A percentile compares a stretch with the other conserved stretches of the same genome.
phyloP scores from a whole-genome alignment of 2,113 vertebrate species.

The Dolichotis patagonum region DNA sequence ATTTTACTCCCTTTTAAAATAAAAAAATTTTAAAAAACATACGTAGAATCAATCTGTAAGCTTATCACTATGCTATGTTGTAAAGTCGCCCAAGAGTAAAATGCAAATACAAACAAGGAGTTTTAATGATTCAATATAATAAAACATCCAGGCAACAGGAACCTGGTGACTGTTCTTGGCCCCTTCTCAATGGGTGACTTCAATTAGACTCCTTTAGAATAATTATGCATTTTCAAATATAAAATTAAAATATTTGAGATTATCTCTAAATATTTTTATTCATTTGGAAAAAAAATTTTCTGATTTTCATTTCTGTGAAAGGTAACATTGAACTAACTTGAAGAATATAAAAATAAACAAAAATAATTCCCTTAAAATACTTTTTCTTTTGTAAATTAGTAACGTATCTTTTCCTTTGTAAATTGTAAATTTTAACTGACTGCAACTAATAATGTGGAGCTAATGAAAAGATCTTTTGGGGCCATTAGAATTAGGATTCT shows the following conservation, averaged over 20 bases:
- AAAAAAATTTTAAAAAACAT: too few species aligned
- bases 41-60: conserved; percentile 82
- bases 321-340: conserved; percentile 9
- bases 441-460: neutral
- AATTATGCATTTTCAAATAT: conserved; percentile 58
- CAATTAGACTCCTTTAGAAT: neutral
- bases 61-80: conserved; percentile 83
- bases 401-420: conserved; percentile 30
- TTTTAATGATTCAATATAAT: conserved; percentile 84
- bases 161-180: conserved; percentile 20
- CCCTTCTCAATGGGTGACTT: conserved; percentile 29
- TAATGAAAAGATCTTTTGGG: neutral
- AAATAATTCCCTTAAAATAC: neutral
- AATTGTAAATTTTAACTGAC: conserved; percentile 24
- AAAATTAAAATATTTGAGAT: conserved; percentile 36
- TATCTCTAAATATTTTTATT: conserved; percentile 11
- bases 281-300: conserved; percentile 1
- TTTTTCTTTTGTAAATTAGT: neutral
- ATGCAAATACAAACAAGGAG: conserved; percentile 84
- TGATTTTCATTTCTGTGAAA: conserved; percentile 24
- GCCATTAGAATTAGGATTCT: conserved; percentile 12
- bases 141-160: conserved; percentile 82
- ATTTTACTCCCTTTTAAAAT: too few species aligned
- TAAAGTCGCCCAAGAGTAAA: conserved; percentile 84
- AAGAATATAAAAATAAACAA: conserved; percentile 28